A percentile compares a stretch with the other conserved stretches of the same genome.
These are phyloP conservation scores for Tenebrosternarchus preto DNA, from an alignment of 2,113 vertebrate species.

Conservation along the genomic window DNA sequence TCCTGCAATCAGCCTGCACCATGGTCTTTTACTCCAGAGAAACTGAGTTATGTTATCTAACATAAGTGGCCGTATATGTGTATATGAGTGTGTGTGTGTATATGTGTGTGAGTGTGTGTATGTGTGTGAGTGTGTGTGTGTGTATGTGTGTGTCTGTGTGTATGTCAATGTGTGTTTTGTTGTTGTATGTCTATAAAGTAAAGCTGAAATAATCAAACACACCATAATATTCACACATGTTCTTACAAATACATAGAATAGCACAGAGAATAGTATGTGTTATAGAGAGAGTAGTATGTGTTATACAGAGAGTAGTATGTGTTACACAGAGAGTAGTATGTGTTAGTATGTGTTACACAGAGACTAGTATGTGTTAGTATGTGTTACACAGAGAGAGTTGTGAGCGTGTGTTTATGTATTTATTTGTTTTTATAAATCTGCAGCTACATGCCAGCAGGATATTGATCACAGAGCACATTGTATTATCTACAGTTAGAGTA, in stretches of 20 bases:
- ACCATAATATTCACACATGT: too few species aligned
- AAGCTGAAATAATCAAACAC: too few species aligned
- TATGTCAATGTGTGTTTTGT: conserved; percentile 10
- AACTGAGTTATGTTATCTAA: too few species aligned
- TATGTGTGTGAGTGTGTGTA: not conserved
- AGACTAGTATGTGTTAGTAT: too few species aligned
- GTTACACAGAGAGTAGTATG: not conserved
- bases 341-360: not conserved
- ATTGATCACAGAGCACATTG: conserved; percentile 7
- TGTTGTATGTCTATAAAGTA: too few species aligned
- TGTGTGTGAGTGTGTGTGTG: not conserved
- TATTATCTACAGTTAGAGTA: not conserved
- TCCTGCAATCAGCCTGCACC: conserved; percentile 23
- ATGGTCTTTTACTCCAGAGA: too few species aligned
- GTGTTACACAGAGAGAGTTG: too few species aligned
- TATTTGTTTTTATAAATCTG: not conserved
- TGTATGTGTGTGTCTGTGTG: not conserved
- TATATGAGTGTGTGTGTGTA: conserved; percentile 3
- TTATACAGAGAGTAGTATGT: too few species aligned
- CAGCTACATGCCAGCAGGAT: not conserved
- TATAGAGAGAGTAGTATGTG: too few species aligned
- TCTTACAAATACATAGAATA: too few species aligned
- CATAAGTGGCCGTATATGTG: not conserved
- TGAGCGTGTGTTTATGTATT: not conserved
- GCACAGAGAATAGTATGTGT: too few species aligned